Evolutionary conservation across 2,888 invertebrate genomes (phyloP).

Genomic region (Thereva nobilitata): DNA sequence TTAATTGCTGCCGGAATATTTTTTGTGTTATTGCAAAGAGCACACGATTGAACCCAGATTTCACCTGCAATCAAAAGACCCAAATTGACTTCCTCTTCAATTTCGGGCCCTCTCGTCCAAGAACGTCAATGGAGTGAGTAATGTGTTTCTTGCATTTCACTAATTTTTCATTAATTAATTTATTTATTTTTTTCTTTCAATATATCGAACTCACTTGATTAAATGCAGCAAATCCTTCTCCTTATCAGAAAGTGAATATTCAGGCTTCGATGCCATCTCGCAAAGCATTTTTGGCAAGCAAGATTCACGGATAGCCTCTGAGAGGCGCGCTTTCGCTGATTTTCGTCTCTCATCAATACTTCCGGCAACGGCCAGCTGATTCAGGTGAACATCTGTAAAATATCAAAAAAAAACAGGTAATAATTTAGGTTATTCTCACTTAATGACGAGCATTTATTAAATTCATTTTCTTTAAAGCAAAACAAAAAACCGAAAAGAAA

Average conservation of each 20-base stretch:
- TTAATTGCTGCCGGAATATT: too few species aligned
- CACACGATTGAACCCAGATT: too few species aligned
- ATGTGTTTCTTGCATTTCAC: too few species aligned
- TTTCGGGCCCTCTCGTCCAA: too few species aligned
- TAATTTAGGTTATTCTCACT: neutral
- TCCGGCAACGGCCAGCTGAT: constrained; percentile 50
- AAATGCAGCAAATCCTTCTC: constrained; percentile 55
- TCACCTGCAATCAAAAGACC: too few species aligned
- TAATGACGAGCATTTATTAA: too few species aligned
- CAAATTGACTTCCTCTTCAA: too few species aligned
- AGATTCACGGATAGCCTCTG: constrained; percentile 56
- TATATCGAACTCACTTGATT: constrained; percentile 50
- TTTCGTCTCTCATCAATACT: constrained; percentile 47
- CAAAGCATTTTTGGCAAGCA: constrained; percentile 58
- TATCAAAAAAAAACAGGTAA: constrained; percentile 7
- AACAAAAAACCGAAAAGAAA: neutral
- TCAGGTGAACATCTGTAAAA: constrained; percentile 50
- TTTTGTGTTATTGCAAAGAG: too few species aligned
- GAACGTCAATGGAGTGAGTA: too few species aligned
- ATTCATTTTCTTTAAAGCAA: neutral
- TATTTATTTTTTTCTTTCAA: neutral
- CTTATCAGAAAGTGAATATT: constrained; percentile 54
- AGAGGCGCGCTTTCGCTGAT: constrained; percentile 50
- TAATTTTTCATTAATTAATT: neutral
- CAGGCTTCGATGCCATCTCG: constrained; percentile 57